Evolutionary conservation across 1,140 invertebrate genomes (phyloP).

Genomic region (Zaprionus gabonicus): DNA sequence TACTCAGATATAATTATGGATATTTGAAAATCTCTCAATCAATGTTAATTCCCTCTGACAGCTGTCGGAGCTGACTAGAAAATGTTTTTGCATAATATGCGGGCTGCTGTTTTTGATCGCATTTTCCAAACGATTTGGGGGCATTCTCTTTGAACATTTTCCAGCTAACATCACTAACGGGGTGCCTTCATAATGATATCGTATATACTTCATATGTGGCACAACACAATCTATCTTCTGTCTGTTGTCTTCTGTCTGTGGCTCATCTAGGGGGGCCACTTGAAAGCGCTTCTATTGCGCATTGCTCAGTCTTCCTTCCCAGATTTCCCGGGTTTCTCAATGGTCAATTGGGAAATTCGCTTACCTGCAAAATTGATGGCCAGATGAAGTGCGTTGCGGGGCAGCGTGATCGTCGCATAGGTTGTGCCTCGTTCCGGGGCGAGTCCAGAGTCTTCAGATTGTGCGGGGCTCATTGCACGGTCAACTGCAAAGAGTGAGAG

Average conservation of each 20-base stretch:
- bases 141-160: conserved; percentile 10
- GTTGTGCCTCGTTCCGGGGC: conserved; percentile 84
- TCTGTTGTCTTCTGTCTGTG: not conserved
- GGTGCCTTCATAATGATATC: conserved; percentile 24
- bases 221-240: not conserved
- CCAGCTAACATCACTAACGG: conserved; percentile 12
- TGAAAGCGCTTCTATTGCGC: not conserved
- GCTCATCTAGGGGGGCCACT: conserved; percentile 26
- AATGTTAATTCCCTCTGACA: conserved; percentile 57
- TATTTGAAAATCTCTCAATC: conserved; percentile 45
- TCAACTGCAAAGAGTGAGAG: conserved; percentile 67
- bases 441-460: conserved; percentile 83
- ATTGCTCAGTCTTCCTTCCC: not conserved
- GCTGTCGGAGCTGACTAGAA: conserved; percentile 50
- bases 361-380: conserved; percentile 84
- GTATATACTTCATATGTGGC: not conserved
- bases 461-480: conserved; percentile 84
- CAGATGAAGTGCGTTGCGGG: conserved; percentile 78
- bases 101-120: conserved; percentile 41
- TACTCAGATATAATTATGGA: conserved; percentile 25
- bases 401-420: conserved; percentile 83
- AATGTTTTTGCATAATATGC: conserved; percentile 23
- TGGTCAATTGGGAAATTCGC: conserved; percentile 8
- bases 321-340: not conserved
- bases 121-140: conserved; percentile 6